Evolutionary conservation across 2,113 vertebrate genomes (phyloP), one percentile per base, ranked within the genome.

Genomic region (Puma concolor): DNA sequence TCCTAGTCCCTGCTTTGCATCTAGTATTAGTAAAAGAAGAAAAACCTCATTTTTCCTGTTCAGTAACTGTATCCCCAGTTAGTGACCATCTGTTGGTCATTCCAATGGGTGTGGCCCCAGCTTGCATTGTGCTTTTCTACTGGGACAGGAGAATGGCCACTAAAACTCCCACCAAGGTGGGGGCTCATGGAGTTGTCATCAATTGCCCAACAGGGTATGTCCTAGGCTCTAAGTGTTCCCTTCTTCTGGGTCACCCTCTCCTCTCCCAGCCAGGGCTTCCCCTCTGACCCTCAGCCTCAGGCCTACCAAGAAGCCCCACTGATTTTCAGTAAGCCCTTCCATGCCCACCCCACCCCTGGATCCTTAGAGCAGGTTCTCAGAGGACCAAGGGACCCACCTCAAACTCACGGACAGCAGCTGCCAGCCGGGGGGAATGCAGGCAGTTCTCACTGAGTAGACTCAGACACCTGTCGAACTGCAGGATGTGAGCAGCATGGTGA

Each of bases 391-490:
- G 2, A 91, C 99, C 98, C 98, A 99, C 99, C 99, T 99, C 99
- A 97, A 99, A 99, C 86, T 98, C 99, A 29, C 98, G 99, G 97
- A 99, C 98, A 17, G 99, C 90, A 29, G 99, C 97, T 9, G 99
- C 98, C 96, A 99, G 98, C 38, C 97, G 98, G 19, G 99, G 99
- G 52, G 97, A 99, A 19, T 98, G 99, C 81, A 98, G 98, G 93
- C 99, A 99, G 98, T 95, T 99, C 94, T 99, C 99, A 86, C 99
- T 98, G 69, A 99, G 98, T 97, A 99, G 98, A 96, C 98, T 99
- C 98, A 99, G 99, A 97, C 98, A 99, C 90, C 98, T 99, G 96
- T 99, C 99, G 33, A 99, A 99, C 97, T 99, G 99, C 33, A 98
- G 98, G 54, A 99, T 99, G 88, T 99, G 99, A 64, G 99, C 97